Evolutionary conservation across 2,113 vertebrate species (phyloP).

Genomic region (Lamprotornis superbus): DNA sequence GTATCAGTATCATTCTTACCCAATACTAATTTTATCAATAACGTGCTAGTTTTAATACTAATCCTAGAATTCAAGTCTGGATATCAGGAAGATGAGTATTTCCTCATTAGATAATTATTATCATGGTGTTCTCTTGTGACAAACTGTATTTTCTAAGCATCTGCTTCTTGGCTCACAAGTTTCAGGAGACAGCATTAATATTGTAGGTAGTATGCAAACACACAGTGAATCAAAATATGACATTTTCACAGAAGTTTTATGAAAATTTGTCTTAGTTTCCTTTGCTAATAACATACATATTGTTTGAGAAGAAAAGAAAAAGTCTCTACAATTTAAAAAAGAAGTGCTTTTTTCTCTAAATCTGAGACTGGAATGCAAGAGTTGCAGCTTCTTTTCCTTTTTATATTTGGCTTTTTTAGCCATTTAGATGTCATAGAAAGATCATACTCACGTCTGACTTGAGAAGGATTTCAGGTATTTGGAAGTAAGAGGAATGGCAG

Average conservation of each 20-base stretch:
- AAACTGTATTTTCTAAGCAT: background rate
- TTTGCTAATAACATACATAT: background rate
- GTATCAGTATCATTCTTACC: background rate
- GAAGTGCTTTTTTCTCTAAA: accelerated
- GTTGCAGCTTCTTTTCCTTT: background rate
- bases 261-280: background rate
- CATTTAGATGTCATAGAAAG: conserved; percentile 2
- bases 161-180: background rate
- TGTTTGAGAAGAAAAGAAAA: background rate
- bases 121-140: background rate
- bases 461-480: background rate
- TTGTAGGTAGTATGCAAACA: background rate
- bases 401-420: background rate
- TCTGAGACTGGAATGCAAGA: background rate
- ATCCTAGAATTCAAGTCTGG: background rate
- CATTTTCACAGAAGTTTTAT: background rate
- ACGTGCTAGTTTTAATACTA: background rate
- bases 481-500: background rate
- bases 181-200: background rate
- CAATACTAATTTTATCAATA: background rate
- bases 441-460: background rate
- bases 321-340: background rate
- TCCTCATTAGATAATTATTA: background rate
- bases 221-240: background rate
- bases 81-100: background rate